A percentile compares a stretch with the other conserved stretches of the same genome.
phyloP scores from a whole-genome alignment of 1,140 invertebrate species.

The Thaumatotibia leucotreta region DNA sequence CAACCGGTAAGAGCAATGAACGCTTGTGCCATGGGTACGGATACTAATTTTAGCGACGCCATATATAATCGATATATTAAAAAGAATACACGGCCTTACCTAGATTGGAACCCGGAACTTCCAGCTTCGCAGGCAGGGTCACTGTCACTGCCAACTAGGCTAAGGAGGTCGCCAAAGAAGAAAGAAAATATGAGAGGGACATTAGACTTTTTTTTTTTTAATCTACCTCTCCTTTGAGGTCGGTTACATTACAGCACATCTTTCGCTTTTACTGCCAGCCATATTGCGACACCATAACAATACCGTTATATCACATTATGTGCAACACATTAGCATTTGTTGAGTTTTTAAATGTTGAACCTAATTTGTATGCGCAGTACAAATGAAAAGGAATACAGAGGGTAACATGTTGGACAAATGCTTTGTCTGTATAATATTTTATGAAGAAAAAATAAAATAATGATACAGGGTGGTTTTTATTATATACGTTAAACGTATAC shows the following conservation, averaged over 20 bases:
- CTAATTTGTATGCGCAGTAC: background rate
- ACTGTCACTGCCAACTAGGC: no score
- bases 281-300: conserved; percentile 26
- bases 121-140: no score
- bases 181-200: background rate
- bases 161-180: no score
- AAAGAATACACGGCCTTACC: no score
- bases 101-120: no score
- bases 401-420: background rate
- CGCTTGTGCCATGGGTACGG: no score
- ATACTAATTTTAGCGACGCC: no score
- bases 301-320: conserved; percentile 1
- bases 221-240: background rate
- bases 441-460: conserved; percentile 24
- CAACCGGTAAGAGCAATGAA: no score
- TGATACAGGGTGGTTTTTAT: no score
- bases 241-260: conserved; percentile 27
- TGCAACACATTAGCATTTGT: background rate
- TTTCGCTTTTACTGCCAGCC: conserved; percentile 28
- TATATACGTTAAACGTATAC: no score
- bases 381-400: background rate
- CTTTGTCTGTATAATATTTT: conserved; percentile 4
- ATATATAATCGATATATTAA: no score
- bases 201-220: background rate
- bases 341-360: background rate